These are phyloP conservation scores for Mustela nigripes DNA, from an alignment of 2,113 vertebrate genomes.

Conservation along the genomic window DNA sequence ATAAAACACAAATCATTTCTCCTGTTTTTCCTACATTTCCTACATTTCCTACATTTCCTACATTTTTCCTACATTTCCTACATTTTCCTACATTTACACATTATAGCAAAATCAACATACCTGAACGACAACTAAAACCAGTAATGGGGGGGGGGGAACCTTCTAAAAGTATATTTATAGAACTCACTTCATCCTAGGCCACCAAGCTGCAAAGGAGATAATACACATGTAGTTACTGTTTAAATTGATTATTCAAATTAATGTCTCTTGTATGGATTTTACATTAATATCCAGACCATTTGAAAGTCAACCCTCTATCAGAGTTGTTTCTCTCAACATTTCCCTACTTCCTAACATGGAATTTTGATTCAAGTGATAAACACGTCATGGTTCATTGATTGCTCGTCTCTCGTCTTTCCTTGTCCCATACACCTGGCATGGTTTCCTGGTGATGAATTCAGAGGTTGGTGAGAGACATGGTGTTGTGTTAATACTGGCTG, in stretches of 20 bases:
- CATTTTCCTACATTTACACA: not conserved
- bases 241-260: not conserved
- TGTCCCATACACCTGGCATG: not conserved
- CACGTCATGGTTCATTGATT: not conserved
- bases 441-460: not conserved
- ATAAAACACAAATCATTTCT: not conserved
- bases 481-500: not conserved
- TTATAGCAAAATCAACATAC: not conserved
- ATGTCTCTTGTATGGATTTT: constrained; percentile 14
- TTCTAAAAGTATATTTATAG: not conserved
- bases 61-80: too few species aligned
- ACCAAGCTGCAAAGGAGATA: not conserved
- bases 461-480: not conserved
- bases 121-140: not conserved
- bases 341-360: not conserved
- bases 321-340: not conserved
- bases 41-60: not conserved
- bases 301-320: not conserved
- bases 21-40: not conserved
- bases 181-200: not conserved
- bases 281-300: not conserved
- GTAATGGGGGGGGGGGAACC: not conserved
- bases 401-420: not conserved
- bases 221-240: not conserved
- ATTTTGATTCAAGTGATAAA: not conserved